phyloP scores from a whole-genome alignment of 2,113 vertebrate genomes.

The Procavia capensis region DNA sequence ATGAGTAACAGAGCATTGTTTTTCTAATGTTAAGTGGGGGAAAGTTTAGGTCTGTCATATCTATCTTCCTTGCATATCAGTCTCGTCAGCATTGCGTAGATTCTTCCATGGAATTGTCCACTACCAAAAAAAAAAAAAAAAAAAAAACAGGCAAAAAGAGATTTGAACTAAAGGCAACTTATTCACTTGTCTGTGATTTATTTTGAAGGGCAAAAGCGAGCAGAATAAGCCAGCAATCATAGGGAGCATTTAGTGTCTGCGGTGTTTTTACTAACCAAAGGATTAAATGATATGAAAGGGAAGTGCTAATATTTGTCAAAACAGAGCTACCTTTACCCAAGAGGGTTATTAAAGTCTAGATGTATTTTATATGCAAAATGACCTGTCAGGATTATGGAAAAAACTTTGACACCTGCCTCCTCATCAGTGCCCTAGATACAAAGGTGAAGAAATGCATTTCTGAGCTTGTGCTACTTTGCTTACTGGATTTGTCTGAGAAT shows the following conservation, averaged over 20 bases:
- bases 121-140: neutral
- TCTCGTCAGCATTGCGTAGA: neutral
- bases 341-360: conserved; percentile 24
- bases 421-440: neutral
- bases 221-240: conserved; percentile 33
- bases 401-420: conserved; percentile 35
- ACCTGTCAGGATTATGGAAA: conserved; percentile 54
- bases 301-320: conserved; percentile 67
- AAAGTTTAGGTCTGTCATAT: neutral
- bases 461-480: conserved; percentile 22
- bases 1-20: neutral
- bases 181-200: conserved; percentile 21
- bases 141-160: neutral
- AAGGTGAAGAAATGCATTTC: conserved; percentile 6
- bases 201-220: conserved; percentile 47
- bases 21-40: neutral
- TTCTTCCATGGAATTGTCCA: conserved; percentile 13
- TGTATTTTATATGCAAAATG: conserved; percentile 72
- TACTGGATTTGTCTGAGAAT: conserved; percentile 55
- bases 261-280: conserved; percentile 47
- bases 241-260: neutral
- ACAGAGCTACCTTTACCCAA: conserved; percentile 50
- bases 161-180: conserved; percentile 53
- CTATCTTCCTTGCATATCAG: neutral
- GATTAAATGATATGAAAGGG: conserved; percentile 67